phyloP scores from a whole-genome alignment of 2,113 vertebrate genomes.

The Xiphophorus maculatus region DNA sequence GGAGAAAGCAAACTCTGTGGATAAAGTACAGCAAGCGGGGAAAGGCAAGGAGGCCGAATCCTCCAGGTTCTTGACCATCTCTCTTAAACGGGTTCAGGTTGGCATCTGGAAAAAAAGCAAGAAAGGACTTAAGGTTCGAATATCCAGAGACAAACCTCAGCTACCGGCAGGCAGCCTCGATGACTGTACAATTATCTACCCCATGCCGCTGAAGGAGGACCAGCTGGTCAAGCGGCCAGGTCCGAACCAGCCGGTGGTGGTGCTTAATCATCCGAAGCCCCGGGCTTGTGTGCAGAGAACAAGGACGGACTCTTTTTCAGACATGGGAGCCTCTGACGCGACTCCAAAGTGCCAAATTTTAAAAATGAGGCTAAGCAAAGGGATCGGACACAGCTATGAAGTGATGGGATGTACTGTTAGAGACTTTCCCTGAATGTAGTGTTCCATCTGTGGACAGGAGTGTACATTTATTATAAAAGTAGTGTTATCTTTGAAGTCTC shows the following conservation, averaged over 20 bases:
- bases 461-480: constrained; percentile 25
- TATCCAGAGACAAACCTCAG: constrained; percentile 47
- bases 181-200: constrained; percentile 55
- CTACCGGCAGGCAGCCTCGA: constrained; percentile 4
- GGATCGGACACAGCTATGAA: constrained; percentile 88
- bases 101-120: constrained; percentile 56
- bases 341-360: constrained; percentile 83
- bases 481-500: constrained; percentile 20
- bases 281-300: constrained; percentile 15
- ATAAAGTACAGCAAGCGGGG: constrained; percentile 50
- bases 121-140: constrained; percentile 57
- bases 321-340: constrained; percentile 53
- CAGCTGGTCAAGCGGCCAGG: constrained; percentile 88
- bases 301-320: constrained; percentile 11
- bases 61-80: constrained; percentile 71
- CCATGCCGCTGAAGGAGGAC: constrained; percentile 83
- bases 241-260: constrained; percentile 93
- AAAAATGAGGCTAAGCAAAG: constrained; percentile 94
- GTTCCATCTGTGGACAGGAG: not conserved
- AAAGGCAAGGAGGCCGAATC: constrained; percentile 58
- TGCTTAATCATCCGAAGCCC: constrained; percentile 90
- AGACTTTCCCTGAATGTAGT: constrained; percentile 48
- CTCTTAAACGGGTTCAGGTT: constrained; percentile 74
- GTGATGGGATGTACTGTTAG: constrained; percentile 79
- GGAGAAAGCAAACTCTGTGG: constrained; percentile 34